Evolutionary conservation across 2,113 vertebrate genomes (phyloP).

Genomic region (Myotis lucifugus): DNA sequence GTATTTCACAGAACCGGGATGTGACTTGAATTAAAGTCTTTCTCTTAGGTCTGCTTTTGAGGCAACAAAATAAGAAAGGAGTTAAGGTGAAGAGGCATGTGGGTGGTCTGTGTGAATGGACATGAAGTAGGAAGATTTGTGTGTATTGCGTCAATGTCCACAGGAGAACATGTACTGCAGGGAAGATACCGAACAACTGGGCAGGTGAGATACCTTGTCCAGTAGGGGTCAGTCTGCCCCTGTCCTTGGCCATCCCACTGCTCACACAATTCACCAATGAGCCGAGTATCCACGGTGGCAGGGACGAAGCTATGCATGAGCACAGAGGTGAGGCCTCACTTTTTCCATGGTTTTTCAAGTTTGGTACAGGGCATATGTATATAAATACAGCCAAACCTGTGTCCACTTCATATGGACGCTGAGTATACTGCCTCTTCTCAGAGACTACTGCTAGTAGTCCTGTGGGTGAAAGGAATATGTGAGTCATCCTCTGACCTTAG

Average conservation of each 20-base stretch:
- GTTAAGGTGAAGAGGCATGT: neutral
- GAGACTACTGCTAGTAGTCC: neutral
- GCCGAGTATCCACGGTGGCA: too few relatives aligned
- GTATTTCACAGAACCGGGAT: neutral
- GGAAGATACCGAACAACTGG: neutral
- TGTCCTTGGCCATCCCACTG: neutral
- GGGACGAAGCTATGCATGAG: neutral
- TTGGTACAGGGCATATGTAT: too few relatives aligned
- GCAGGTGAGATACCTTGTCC: neutral
- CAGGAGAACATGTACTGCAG: neutral
- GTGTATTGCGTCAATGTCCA: neutral
- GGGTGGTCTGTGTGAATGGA: neutral
- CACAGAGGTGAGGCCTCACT: neutral
- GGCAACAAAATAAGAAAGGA: neutral
- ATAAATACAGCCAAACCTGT: neutral
- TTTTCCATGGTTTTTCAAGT: neutral
- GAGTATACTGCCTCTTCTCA: neutral
- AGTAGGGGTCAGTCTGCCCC: neutral
- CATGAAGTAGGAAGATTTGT: neutral
- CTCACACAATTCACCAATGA: neutral
- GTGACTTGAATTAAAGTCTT: neutral
- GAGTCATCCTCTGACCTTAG: conserved; percentile 10
- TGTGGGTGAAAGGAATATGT: neutral
- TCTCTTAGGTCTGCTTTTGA: neutral
- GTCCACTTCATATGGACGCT: neutral